Base-by-base conservation (phyloP, 2,797 vertebrate genomes). In the Acridotheres tristis region DNA sequence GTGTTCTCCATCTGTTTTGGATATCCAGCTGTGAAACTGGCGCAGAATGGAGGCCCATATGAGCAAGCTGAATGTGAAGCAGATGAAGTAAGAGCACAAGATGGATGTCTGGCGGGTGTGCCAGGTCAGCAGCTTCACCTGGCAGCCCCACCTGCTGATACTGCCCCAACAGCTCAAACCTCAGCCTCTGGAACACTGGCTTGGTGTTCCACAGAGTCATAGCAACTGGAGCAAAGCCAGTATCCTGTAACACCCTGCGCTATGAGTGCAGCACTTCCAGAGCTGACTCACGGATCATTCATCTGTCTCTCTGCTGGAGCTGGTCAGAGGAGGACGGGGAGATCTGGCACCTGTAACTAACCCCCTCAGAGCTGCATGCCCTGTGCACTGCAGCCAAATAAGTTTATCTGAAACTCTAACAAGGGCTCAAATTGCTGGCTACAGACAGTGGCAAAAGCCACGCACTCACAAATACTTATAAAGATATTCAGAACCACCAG, bases 221-320 rank as follows among this genome's bases (percentile, higher is more conserved):
- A 34, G 53, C 21, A 63, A 30, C 10, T 2, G 42, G 26, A 58
- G 34, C 18, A 83, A 57, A 85, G 42, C 13, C 63, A 48, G 21
- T 3, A 32, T 45, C 20, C 58, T 3, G 3, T 18, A 42, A 45
- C 13, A 20, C 2, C 0, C 11, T 58, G 48, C 1, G 1, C 23
- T 42, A 9, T 4, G 17, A 43, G 6, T 34, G 48, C 17, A n/a
- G 48, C 16, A 13, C 50, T 59, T 67, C 36, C 62, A 42, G 45
- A 59, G 22, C 50, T 63, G 47, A 61, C 53, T 67, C 7, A 1
- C 5, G 12, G 22, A 16, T 66, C 48, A 42, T 23, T 72, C 38
- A 16, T 36, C 42, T 5, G 0, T n/a, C 23, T 43, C 25, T 59
- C 38, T 80, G 50, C 26, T 34, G 51, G 26, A 73, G 10, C 1